Base-by-base conservation (phyloP, 2,888 invertebrate genomes). In the Priocnemis perturbator region DNA sequence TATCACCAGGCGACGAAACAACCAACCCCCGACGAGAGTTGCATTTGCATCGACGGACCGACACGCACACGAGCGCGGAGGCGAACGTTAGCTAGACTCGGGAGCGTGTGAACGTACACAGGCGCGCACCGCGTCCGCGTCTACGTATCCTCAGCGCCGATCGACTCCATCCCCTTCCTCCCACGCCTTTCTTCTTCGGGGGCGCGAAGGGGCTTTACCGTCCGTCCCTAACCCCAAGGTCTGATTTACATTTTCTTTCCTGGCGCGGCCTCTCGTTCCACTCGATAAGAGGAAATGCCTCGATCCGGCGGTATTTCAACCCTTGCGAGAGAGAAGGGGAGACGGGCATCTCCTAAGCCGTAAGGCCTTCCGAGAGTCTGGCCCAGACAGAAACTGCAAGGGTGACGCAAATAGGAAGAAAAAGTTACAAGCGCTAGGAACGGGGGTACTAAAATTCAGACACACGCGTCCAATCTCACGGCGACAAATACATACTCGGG, bases 1-100 rank as follows among this genome's bases (percentile, higher is more conserved):
- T 82, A 86, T 86, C 86, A 86, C 79, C 69, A 71, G 83, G 84
- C 86, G 87, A 87, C 86, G 86, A 87, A 86, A 86, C 87, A 86
- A 84, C 86, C 83, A 79, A 82, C 85, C 84, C 84, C 81, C 84
- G 80, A 81, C 85, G 83, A 85, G 84, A 86, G 85, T 87, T 87
- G 87, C 87, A 87, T 87, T 87, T 87, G 86, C 87, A 86, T 87
- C 85, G 83, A 81, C 82, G 79, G 78, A 78, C 82, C 77, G 78
- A 73, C 69, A 69, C 76, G 44, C 53, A 23, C 57, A 52, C 57
- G 11, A 66, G 52, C 37, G 62, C 21, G 62, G 48, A 48, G 48
- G 53, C 59, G 37, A 37, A 66, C 58, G 56, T 63, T 67, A 72
- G 67, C 20, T 60, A 50, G 50, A 50, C 19, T 9, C n/a, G 1